Conservation (phyloP, 2,113 vertebrate species). For the Bubalus kerabau region DNA sequence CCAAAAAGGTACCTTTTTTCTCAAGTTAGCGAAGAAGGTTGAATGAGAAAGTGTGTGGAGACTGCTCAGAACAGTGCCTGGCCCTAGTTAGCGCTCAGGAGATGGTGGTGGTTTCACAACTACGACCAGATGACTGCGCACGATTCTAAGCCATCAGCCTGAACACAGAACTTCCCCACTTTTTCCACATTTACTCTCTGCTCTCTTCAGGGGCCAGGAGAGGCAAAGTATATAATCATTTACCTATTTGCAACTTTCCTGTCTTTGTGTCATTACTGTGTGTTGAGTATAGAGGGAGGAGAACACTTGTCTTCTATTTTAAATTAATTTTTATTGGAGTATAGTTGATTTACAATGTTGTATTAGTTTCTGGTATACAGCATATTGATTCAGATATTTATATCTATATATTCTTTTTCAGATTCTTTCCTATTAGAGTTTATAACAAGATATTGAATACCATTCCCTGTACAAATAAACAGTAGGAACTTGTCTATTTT, state of each 20-base stretch:
- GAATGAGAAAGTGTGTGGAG: background rate
- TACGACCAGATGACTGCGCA: rapidly evolving
- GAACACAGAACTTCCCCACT: background rate
- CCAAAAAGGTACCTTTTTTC: background rate
- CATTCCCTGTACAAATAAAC: background rate
- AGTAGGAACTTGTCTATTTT: background rate
- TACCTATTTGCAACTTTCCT: background rate
- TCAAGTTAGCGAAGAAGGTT: background rate
- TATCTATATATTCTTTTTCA: background rate
- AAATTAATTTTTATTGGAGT: background rate
- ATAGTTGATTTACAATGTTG: background rate
- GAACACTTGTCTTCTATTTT: background rate
- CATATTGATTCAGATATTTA: background rate
- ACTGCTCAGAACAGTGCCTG: background rate
- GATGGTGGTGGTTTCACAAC: background rate
- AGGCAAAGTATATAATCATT: background rate
- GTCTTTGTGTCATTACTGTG: background rate
- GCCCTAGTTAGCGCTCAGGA: background rate
- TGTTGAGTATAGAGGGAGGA: background rate
- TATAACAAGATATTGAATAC: background rate
- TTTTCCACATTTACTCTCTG: background rate
- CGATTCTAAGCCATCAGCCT: background rate
- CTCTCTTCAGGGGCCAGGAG: background rate
- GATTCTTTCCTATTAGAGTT: background rate
- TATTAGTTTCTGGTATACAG: background rate